Percentiles rank a stretch among this genome's conserved stretches.
Conservation (phyloP, 2,888 invertebrate species). For the Gastrophysa polygoni region DNA sequence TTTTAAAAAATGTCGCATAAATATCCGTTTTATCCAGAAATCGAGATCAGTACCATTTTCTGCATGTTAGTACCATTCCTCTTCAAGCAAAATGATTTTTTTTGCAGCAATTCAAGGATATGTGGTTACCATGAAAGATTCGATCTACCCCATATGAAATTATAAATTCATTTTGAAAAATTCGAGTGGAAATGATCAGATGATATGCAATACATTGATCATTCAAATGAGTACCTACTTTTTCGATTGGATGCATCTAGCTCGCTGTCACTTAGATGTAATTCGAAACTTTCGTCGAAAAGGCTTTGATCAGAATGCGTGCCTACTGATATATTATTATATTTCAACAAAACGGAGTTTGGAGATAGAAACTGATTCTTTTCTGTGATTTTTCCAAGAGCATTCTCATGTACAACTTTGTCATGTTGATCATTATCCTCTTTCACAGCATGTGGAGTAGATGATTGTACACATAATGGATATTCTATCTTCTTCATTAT, state of each 20-base stretch:
- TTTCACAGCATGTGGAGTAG: background rate
- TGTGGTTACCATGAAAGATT: no score
- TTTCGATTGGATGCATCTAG: background rate
- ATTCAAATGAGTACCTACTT: background rate
- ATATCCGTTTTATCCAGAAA: no score
- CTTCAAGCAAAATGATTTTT: no score
- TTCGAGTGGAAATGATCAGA: no score
- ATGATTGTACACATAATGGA: background rate
- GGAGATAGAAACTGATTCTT: background rate
- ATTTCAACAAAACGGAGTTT: conserved; percentile 1
- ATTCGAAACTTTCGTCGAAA: conserved; percentile 47
- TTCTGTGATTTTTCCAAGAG: background rate
- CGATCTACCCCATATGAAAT: no score
- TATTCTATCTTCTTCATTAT: no score
- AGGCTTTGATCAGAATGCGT: conserved; percentile 45
- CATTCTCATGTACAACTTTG: background rate
- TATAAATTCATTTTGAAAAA: no score
- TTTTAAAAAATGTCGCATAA: no score
- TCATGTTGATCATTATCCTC: background rate
- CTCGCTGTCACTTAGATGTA: conserved; percentile 33
- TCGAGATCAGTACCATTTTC: no score
- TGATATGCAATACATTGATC: no score
- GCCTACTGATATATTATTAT: conserved; percentile 13
- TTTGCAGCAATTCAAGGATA: no score
- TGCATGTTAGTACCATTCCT: no score